These are phyloP conservation scores for Coreoperca whiteheadi DNA, from an alignment of 2,113 vertebrate species.

Conservation along the genomic window DNA sequence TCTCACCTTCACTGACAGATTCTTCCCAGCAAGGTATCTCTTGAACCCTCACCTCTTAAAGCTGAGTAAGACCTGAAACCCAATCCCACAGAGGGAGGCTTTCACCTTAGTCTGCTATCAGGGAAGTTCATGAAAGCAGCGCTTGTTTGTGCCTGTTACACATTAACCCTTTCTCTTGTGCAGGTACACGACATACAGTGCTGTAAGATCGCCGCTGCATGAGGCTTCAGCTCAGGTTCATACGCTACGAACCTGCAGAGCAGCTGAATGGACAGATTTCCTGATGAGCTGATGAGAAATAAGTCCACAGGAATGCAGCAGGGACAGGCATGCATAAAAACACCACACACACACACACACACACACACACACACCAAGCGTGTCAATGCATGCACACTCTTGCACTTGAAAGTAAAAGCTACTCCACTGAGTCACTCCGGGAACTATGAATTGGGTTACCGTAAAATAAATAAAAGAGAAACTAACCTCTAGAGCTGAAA, in stretches of 20 bases:
- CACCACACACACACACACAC: too few species aligned
- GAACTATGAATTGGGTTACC: not conserved
- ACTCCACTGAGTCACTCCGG: not conserved
- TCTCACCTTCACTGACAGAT: not conserved
- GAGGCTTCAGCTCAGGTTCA: conserved; percentile 7
- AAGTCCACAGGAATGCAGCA: conserved; percentile 1
- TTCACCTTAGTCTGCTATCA: conserved; percentile 69
- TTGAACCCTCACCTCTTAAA: conserved; percentile 27
- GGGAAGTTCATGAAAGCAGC: conserved; percentile 65
- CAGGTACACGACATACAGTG: not conserved
- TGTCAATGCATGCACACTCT: not conserved
- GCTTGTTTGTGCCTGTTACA: conserved; percentile 79
- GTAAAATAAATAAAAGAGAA: conserved; percentile 2
- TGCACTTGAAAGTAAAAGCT: conserved; percentile 18
- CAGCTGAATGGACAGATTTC: conserved; percentile 39
- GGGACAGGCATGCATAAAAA: not conserved
- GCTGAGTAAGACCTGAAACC: conserved; percentile 63
- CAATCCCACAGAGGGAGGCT: conserved; percentile 50
- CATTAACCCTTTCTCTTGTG: conserved; percentile 70
- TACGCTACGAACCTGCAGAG: not conserved
- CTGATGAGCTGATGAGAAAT: not conserved
- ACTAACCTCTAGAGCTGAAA: not conserved
- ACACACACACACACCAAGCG: not conserved
- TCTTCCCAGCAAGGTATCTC: too few species aligned
- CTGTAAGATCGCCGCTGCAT: not conserved